A percentile compares a stretch with the other conserved stretches of the same genome.
phyloP scores from a whole-genome alignment of 2,888 invertebrate genomes.

The Orthosia incerta region DNA sequence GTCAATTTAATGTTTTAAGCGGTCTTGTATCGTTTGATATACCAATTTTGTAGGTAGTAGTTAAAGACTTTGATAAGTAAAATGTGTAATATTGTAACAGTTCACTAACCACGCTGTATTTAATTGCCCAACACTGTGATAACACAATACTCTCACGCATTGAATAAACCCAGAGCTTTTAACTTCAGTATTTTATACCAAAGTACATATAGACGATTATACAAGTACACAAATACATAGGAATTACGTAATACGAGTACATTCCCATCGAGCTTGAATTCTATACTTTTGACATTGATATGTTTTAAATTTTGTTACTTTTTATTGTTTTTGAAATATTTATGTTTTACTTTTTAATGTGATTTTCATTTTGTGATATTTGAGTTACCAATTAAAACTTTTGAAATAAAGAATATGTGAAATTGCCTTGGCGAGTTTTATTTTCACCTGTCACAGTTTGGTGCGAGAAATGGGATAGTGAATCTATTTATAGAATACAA shows the following conservation, averaged over 20 bases:
- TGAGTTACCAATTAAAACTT: slow-evolving; percentile 68
- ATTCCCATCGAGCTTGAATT: slow-evolving; percentile 82
- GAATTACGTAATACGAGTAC: slow-evolving; percentile 58
- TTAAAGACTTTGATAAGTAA: slow-evolving; percentile 48
- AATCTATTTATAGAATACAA: slow-evolving; percentile 40
- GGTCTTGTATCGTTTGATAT: slow-evolving; percentile 6
- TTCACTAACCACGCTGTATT: slow-evolving; percentile 71
- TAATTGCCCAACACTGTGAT: slow-evolving; percentile 79
- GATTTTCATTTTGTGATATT: slow-evolving; percentile 79
- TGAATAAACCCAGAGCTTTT: slow-evolving; percentile 74
- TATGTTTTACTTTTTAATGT: slow-evolving; percentile 66
- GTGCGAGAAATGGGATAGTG: slow-evolving; percentile 15
- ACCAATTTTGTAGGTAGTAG: slow-evolving; percentile 32
- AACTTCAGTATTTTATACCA: slow-evolving; percentile 69
- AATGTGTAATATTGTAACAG: slow-evolving; percentile 40
- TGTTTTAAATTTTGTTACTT: slow-evolving; percentile 67
- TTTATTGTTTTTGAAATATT: slow-evolving; percentile 60
- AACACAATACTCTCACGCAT: slow-evolving; percentile 78
- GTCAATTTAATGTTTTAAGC: slow-evolving; percentile 9
- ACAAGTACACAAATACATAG: slow-evolving; percentile 62
- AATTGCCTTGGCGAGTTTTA: slow-evolving; percentile 46
- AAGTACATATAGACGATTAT: slow-evolving; percentile 73
- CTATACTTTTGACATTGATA: slow-evolving; percentile 66
- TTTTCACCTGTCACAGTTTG: slow-evolving; percentile 47
- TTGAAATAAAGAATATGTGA: slow-evolving; percentile 68